Conservation (phyloP, 2,113 vertebrate species). For the Syrrhaptes paradoxus region DNA sequence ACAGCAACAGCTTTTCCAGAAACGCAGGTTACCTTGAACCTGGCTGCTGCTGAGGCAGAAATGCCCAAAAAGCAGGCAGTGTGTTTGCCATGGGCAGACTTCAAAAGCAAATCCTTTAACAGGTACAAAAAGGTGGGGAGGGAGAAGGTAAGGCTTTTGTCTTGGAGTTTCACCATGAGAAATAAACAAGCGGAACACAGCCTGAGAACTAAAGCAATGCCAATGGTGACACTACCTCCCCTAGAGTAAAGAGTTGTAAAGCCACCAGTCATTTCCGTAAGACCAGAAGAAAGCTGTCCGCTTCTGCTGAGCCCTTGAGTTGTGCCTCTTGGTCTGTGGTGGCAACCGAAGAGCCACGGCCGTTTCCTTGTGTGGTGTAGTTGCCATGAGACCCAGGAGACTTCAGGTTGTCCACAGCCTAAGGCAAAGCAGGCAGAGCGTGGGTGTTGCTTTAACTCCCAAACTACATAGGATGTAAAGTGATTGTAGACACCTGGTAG, state of each 20-base stretch:
- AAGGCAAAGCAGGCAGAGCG: not conserved
- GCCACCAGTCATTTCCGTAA: not conserved
- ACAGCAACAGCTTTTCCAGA: not conserved
- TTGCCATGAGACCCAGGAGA: not conserved
- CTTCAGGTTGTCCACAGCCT: not conserved
- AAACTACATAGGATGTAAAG: not conserved
- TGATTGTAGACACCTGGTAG: not conserved
- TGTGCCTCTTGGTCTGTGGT: not conserved
- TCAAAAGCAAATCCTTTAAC: not conserved
- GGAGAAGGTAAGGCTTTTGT: not conserved
- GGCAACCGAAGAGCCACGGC: not conserved
- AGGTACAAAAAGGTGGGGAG: not conserved
- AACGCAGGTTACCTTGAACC: not conserved
- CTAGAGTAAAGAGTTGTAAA: not conserved
- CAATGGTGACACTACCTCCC: not conserved
- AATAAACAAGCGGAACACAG: not conserved
- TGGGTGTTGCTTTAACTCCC: not conserved
- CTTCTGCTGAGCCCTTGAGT: not conserved
- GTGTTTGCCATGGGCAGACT: not conserved
- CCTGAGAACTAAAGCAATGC: not conserved
- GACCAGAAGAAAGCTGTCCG: not conserved
- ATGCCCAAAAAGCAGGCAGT: not conserved
- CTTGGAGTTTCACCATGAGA: not conserved
- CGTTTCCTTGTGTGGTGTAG: not conserved
- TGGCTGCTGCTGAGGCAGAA: not conserved